phyloP scores from a whole-genome alignment of 2,797 vertebrate species.

The Hypotaenidia philippensis region DNA sequence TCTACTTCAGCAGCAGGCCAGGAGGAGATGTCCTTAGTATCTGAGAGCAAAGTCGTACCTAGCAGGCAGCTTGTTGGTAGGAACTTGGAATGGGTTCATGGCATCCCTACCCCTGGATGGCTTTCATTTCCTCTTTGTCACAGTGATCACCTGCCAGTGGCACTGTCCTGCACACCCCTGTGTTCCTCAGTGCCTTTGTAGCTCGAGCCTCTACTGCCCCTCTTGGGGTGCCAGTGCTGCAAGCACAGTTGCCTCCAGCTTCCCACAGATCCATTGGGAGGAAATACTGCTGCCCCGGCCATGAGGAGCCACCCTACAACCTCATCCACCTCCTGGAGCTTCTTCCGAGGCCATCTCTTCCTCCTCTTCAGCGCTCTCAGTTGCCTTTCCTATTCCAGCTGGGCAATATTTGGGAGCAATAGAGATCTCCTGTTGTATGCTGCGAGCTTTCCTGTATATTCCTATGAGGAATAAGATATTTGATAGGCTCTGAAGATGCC shows the following conservation, averaged over 20 bases:
- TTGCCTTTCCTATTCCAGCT: not conserved
- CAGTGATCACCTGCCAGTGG: accelerated
- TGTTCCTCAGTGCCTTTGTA: not conserved
- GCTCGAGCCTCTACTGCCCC: not conserved
- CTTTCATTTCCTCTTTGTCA: not conserved
- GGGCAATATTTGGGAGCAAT: not conserved
- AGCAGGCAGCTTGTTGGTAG: not conserved
- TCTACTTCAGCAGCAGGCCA: not conserved
- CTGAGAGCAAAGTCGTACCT: not conserved
- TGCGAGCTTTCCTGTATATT: not conserved
- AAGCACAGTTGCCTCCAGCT: not conserved
- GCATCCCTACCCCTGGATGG: not conserved
- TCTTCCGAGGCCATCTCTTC: not conserved
- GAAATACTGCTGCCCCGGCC: not conserved
- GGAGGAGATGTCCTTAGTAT: not conserved
- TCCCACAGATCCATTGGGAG: accelerated
- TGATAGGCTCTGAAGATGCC: constrained; percentile 51
- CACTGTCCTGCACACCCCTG: not conserved
- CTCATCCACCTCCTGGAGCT: not conserved
- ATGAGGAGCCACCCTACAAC: not conserved
- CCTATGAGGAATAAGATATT: constrained; percentile 5
- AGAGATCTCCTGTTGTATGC: not conserved
- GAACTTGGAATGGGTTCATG: not conserved
- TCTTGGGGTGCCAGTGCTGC: not conserved
- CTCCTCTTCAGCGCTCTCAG: not conserved